These are phyloP conservation scores for Taeniopygia guttata DNA, from an alignment of 2,797 vertebrate genomes.

Conservation along the genomic window DNA sequence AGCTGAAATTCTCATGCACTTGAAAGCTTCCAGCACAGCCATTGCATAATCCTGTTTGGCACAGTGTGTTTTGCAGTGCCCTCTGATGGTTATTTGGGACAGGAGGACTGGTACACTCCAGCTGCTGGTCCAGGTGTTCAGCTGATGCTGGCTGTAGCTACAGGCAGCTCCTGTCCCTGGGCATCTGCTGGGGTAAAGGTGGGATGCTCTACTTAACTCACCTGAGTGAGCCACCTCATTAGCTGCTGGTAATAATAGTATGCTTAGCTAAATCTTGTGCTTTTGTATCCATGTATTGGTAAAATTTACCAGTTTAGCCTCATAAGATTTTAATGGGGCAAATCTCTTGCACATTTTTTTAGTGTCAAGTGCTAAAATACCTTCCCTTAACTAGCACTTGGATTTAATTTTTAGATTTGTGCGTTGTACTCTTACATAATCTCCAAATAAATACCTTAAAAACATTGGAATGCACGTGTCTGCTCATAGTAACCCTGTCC, in stretches of 20 bases:
- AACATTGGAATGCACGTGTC: background rate
- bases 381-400: background rate
- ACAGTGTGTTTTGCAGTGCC: conserved; percentile 52
- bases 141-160: background rate
- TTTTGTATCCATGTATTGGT: background rate
- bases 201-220: background rate
- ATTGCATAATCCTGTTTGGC: background rate
- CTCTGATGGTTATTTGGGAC: conserved; percentile 47
- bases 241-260: background rate
- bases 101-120: background rate
- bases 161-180: background rate
- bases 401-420: background rate
- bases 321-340: background rate
- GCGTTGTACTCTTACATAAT: background rate
- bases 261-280: background rate
- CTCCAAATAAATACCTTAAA: background rate
- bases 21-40: background rate
- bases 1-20: background rate
- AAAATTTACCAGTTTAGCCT: background rate
- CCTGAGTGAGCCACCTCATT: background rate
- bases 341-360: background rate
- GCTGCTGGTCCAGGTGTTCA: background rate
- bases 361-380: background rate
- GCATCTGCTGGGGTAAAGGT: background rate
- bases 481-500: background rate